Base-by-base conservation (phyloP, 2,797 vertebrate genomes). In the Sebastes minor region DNA sequence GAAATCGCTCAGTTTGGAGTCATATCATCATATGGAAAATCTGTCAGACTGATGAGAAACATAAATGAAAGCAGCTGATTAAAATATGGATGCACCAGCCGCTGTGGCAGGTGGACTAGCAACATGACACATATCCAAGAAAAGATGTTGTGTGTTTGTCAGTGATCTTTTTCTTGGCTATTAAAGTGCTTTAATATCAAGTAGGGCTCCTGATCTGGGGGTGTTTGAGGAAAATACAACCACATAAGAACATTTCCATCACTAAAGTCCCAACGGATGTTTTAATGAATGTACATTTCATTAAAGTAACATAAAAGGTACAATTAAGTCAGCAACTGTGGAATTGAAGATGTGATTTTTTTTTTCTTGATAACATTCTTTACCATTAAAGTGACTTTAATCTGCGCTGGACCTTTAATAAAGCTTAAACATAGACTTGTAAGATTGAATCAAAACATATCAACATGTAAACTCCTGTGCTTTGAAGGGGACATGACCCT, bases 11-110 rank as follows among this genome's bases (percentile, higher is more conserved):
- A 49, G 18, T 0, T 20, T 49, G 13, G 28, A 61, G 64, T 83
- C 76, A 55, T 18, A 53, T 85, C 35, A 80, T 86, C 69, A 69
- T 73, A 66, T 80, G 77, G 80, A 74, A 86, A 83, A 75, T 67
- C 68, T 79, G 70, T 67, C 35, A 55, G 32, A 74, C 66, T 70
- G 61, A 76, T 69, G 69, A 84, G 72, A 72, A 80, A 76, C 61
- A 62, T 62, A 33, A 81, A 88, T 76, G 27, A 71, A 78, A 83
- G 68, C 60, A 81, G 76, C 56, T 27, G 33, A 81, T 78, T 62
- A 62, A 80, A 79, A 84, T 78, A 80, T 75, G 69, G 72, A 70
- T 56, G 57, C 74, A 68, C 59, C 79, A 87, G 81, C 63, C 55
- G 33, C 63, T 56, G 49, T 81, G 78, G 74, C 86, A 82, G 80